Percentiles rank a stretch among this genome's conserved stretches.
phyloP scores from a whole-genome alignment of 2,888 invertebrate species.

The Conchocele bisecta region DNA sequence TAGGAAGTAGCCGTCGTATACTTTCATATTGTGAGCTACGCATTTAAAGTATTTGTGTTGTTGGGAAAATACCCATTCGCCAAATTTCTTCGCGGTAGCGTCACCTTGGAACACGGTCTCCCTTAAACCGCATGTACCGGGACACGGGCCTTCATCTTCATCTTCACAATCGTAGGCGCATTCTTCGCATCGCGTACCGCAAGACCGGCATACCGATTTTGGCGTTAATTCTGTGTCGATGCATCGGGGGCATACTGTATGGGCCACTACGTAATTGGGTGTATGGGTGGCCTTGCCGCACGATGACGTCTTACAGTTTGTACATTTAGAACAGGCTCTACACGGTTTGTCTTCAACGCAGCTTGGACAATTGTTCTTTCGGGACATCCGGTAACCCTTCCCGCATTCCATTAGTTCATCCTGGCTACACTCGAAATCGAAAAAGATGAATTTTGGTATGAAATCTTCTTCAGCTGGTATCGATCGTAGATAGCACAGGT shows the following conservation, averaged over 20 bases:
- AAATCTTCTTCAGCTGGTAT: constrained; percentile 13
- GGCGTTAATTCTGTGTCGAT: constrained; percentile 1
- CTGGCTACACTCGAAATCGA: constrained; percentile 33
- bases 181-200: constrained; percentile 36
- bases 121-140: constrained; percentile 39
- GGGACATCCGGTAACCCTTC: neutral
- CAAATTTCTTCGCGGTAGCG: constrained; percentile 18
- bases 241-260: neutral
- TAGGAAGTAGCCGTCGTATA: constrained; percentile 43
- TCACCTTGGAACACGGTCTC: constrained; percentile 42
- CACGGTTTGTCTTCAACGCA: constrained; percentile 5
- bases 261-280: constrained; percentile 14
- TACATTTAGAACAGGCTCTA: neutral
- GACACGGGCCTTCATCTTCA: constrained; percentile 39
- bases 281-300: constrained; percentile 10
- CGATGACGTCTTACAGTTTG: neutral
- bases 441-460: constrained; percentile 31
- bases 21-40: constrained; percentile 19
- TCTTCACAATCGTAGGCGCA: constrained; percentile 29
- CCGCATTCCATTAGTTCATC: constrained; percentile 6
- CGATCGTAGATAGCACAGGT: constrained; percentile 26
- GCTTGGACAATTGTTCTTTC: neutral
- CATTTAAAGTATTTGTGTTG: constrained; percentile 20
- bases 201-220: constrained; percentile 23
- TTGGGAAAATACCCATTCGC: constrained; percentile 15